Evolutionary conservation across 37 sponge, comb jelly and placozoan genomes (phyloP), one percentile per base, ranked within the genome.

Genomic region (Mnemiopsis leidyi): DNA sequence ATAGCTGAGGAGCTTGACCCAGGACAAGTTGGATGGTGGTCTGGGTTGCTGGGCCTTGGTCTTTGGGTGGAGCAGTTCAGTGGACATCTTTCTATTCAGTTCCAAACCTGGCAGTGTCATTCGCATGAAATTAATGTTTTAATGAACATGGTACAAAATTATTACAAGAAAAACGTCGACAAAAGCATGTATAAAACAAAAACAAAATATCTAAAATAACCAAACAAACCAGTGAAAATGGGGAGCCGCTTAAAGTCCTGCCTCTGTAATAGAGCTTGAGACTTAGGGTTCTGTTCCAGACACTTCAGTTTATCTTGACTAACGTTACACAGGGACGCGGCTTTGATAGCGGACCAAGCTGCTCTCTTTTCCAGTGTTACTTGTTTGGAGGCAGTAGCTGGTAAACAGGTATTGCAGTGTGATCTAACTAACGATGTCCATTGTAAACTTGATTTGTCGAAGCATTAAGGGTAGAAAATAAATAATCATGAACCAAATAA

Each of bases 1-100:
- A 28, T 85, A 85, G n/a, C 90, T 40, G 90, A 85, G 90, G 23
- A 85, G 40, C 39, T 85, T 85, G 61, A 85, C 90, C 90, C 90
- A 85, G 40, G 90, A 85, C 0, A 85, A 61, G 61, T 85, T 38
- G 0, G 90, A 23, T 2, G 40, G 90, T 1, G 90, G 61, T 18
- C 21, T n/a, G 21, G 61, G 40, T 3, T 85, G 90, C 7, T 35
- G 25, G 16, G 36, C 39, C 90, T 85, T 85, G 48, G 0, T 21
- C 16, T 26, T 25, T 1, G 90, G 90, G 25, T 85, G 32, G 28
- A 85, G 90, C 24, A 85, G 90, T 33, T 40, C 21, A 0, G 61
- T 23, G 40, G 90, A 85, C 29, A 85, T 7, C 40, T 85, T 61
- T 32, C 90, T 28, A 61, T 85, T 85, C 61, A 85, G 26, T 61